Conservation (phyloP, 2,797 vertebrate species). For the Acanthopagrus latus region DNA sequence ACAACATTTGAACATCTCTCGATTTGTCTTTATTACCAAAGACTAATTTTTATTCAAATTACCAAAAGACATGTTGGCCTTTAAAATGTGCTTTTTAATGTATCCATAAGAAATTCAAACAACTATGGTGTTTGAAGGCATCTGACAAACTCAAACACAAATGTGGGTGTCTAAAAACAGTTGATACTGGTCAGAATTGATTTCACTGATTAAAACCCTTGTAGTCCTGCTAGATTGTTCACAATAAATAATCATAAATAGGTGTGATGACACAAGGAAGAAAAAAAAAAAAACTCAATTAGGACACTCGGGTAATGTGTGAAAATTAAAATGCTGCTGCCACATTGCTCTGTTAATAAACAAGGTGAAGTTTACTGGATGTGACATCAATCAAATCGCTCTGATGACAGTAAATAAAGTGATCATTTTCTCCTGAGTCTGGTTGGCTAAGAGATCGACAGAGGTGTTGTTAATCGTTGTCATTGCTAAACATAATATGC, state of each 20-base stretch:
- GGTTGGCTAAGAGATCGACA: conserved; percentile 9
- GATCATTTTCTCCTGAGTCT: not conserved
- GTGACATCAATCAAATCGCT: conserved; percentile 13
- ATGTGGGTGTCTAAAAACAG: no score
- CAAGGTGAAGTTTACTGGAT: not conserved
- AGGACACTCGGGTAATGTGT: not conserved
- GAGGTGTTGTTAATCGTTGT: conserved; percentile 25
- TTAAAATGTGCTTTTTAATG: no score
- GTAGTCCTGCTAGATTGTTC: not conserved
- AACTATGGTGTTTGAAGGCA: no score
- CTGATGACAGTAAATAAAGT: not conserved
- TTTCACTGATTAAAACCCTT: not conserved
- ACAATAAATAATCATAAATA: not conserved
- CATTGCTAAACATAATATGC: conserved; percentile 45
- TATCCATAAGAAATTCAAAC: no score
- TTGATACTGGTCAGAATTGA: not conserved
- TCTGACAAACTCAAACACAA: not conserved
- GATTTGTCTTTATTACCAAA: no score
- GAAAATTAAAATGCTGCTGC: conserved; percentile 2
- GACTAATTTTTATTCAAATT: no score
- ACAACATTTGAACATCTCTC: no score
- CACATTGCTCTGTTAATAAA: conserved; percentile 1
- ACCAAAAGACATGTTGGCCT: no score
- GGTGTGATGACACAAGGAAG: not conserved
- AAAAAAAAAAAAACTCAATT: not conserved